phyloP scores from a whole-genome alignment of 2,888 invertebrate genomes.

The Cosmia pyralina region DNA sequence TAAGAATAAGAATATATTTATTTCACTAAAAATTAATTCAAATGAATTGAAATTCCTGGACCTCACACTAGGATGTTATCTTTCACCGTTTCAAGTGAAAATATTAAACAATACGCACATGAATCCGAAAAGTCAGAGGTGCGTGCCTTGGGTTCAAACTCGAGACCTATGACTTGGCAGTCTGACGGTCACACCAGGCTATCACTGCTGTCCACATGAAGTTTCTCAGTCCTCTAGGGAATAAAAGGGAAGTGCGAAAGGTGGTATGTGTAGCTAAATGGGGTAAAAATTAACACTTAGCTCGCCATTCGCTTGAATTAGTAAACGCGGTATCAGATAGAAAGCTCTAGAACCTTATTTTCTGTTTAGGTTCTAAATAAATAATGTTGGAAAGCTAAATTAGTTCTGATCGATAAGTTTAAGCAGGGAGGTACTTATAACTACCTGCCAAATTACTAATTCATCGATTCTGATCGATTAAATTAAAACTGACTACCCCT shows the following conservation, averaged over 20 bases:
- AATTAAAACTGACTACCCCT: not conserved
- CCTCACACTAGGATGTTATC: too few relatives aligned
- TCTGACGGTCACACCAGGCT: too few relatives aligned
- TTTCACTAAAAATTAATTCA: too few relatives aligned
- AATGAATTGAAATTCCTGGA: too few relatives aligned
- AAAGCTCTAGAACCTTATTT: constrained; percentile 14
- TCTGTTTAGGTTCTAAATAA: constrained; percentile 25
- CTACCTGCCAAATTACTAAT: constrained; percentile 17
- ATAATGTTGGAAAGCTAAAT: constrained; percentile 35
- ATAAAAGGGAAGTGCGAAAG: not conserved
- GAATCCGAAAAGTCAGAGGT: too few relatives aligned
- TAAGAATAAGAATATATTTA: too few relatives aligned
- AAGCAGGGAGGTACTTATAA: not conserved
- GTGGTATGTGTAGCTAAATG: not conserved
- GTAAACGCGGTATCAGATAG: not conserved
- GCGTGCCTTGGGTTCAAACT: too few relatives aligned
- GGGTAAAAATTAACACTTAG: not conserved
- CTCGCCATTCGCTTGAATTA: not conserved
- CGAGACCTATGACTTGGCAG: too few relatives aligned
- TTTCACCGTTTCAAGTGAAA: too few relatives aligned
- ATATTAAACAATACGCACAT: too few relatives aligned
- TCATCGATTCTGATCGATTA: constrained; percentile 8
- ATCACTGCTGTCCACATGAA: too few relatives aligned
- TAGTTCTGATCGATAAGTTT: constrained; percentile 33
- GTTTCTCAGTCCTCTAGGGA: not conserved